These are phyloP conservation scores for Athalia cordata DNA, from an alignment of 2,888 invertebrate species.

Conservation along the genomic window DNA sequence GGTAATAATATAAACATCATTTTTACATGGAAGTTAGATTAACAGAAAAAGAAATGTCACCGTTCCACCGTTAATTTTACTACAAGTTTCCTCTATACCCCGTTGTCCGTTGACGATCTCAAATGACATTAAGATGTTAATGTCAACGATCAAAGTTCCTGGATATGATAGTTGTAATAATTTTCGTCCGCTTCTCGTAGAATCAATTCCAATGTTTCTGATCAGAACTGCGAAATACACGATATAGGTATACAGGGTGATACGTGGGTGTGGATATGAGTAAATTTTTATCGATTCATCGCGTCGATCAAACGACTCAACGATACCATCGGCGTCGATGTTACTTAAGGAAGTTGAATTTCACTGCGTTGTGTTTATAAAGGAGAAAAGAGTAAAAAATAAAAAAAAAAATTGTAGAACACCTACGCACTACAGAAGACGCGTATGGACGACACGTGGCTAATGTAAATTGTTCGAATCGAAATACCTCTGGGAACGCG, in stretches of 20 bases:
- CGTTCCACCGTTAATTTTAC: conserved; percentile 6
- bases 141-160: conserved; percentile 16
- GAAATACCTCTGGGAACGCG: conserved; percentile 28
- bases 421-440: conserved; percentile 1
- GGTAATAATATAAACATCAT: conserved; percentile 11
- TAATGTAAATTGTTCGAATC: conserved; percentile 40
- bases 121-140: conserved; percentile 29
- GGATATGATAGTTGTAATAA: conserved; percentile 18
- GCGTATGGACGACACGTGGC: conserved; percentile 29
- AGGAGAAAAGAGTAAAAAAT: neutral
- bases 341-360: no score
- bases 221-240: no score
- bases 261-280: no score
- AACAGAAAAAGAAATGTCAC: conserved; percentile 3
- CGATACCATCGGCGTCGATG: no score
- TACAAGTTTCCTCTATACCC: conserved; percentile 15
- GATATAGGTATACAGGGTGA: no score
- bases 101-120: neutral
- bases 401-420: neutral
- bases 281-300: conserved; percentile 17
- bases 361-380: neutral
- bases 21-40: neutral
- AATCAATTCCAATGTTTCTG: no score
- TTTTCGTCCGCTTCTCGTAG: no score
- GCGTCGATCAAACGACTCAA: no score